These are phyloP conservation scores for Dasysyrphus tricinctus DNA, from an alignment of 2,888 invertebrate species.

Conservation along the genomic window DNA sequence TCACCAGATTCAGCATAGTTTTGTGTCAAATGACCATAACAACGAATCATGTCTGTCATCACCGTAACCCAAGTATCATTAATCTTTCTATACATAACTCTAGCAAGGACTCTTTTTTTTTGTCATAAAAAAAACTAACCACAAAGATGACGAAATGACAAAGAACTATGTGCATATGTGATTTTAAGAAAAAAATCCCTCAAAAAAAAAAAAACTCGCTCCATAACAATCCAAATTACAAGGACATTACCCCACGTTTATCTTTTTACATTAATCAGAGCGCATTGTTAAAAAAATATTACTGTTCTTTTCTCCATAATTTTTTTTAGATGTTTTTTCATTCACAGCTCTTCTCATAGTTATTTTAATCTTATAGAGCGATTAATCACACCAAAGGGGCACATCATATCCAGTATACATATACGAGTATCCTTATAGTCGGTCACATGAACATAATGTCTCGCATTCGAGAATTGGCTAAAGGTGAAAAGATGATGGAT, in stretches of 20 bases:
- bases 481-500: conserved; percentile 70
- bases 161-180: conserved; percentile 2
- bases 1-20: conserved; percentile 27
- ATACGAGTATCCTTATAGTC: conserved; percentile 26
- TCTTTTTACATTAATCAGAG: conserved; percentile 63
- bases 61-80: conserved; percentile 55
- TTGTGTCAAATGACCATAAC: conserved; percentile 56
- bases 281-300: conserved; percentile 29
- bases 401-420: conserved; percentile 2
- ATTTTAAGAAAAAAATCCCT: not conserved
- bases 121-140: conserved; percentile 29
- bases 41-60: conserved; percentile 59
- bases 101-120: conserved; percentile 15
- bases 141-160: conserved; percentile 35
- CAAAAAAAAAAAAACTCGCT: conserved; percentile 37
- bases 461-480: conserved; percentile 31
- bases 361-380: conserved; percentile 49
- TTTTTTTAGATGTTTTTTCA: not conserved
- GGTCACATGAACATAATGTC: conserved; percentile 52
- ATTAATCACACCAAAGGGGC: conserved; percentile 71
- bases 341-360: conserved; percentile 23
- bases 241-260: conserved; percentile 58
- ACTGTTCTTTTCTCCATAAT: not conserved
- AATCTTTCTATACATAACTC: conserved; percentile 44
- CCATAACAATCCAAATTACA: conserved; percentile 54